These are phyloP conservation scores for Saimiri boliviensis DNA, from an alignment of 2,113 vertebrate genomes.

Conservation along the genomic window DNA sequence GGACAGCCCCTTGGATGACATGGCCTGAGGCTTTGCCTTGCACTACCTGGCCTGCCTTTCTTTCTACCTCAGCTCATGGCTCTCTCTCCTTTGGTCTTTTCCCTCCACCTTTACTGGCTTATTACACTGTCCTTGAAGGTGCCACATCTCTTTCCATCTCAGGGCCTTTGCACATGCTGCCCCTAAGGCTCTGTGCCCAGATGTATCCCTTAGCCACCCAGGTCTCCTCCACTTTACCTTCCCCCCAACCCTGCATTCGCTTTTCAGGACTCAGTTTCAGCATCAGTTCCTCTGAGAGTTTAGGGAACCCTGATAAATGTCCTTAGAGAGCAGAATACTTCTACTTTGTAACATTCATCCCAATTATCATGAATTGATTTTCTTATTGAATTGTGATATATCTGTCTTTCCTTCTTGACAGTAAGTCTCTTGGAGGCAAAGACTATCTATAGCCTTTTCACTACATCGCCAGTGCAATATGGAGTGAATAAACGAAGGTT, in stretches of 20 bases:
- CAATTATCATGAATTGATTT: neutral
- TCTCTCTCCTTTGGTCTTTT: neutral
- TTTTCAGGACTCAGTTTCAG: neutral
- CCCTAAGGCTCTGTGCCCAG: neutral
- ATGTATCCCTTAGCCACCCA: neutral
- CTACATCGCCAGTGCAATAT: neutral
- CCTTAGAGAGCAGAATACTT: neutral
- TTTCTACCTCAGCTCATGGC: neutral
- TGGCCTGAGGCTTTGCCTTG: neutral
- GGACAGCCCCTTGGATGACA: rapidly evolving
- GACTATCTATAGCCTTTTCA: neutral
- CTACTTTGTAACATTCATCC: neutral
- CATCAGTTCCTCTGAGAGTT: neutral
- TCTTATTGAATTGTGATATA: neutral
- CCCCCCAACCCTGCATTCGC: neutral
- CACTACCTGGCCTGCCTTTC: neutral
- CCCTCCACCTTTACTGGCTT: neutral
- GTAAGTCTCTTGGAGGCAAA: neutral
- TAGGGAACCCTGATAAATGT: neutral
- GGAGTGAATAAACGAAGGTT: neutral
- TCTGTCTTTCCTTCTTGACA: neutral
- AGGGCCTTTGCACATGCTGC: neutral
- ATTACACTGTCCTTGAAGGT: neutral
- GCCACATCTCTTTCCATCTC: neutral
- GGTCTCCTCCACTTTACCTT: too few relatives aligned